Base-by-base conservation (phyloP, 2,888 invertebrate species). In the Callinectes sapidus region DNA sequence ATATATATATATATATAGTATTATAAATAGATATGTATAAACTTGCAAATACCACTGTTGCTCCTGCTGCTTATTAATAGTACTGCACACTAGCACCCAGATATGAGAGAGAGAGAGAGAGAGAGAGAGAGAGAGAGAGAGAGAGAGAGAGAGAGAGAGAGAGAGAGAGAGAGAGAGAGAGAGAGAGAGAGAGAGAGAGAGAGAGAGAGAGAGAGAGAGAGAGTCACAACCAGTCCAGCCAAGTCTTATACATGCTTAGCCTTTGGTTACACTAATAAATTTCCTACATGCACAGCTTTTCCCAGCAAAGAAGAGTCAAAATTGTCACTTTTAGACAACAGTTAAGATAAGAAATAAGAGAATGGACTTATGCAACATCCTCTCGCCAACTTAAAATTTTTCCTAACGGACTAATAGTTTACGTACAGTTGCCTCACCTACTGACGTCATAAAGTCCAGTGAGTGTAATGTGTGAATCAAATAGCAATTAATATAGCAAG, bases 1-100 rank as follows among this genome's bases (percentile, higher is more conserved):
- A 81, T n/a, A n/a, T 35, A 32, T 13, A 32, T 2, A 32, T 81
- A 81, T 81, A 81, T 81, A 81, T 35, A n/a, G 32, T 35, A 81
- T 81, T 35, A 81, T 81, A 81, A 81, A 81, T 81, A 81, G 81
- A 81, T 81, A 81, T 81, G 81, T 81, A 81, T 81, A 81, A 81
- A 35, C 35, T 81, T 35, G 81, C 81, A 81, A 81, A 81, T 81
- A 81, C 81, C 81, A 35, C 81, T 18, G 18, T 81, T 18, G 35
- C 35, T 81, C 81, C 35, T 81, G 81, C 35, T 81, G 35, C 81
- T 35, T 81, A 81, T 71, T 6, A 71, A 71, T 28, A 71, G 71
- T 35, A 81, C 81, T 81, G 81, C 35, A 81, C 35, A 81, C 18
- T 81, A 81, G 81, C 81, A 81, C 81, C 81, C 81, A 81, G 35